Evolutionary conservation across 2,113 vertebrate species (phyloP).

Genomic region (Python bivittatus): DNA sequence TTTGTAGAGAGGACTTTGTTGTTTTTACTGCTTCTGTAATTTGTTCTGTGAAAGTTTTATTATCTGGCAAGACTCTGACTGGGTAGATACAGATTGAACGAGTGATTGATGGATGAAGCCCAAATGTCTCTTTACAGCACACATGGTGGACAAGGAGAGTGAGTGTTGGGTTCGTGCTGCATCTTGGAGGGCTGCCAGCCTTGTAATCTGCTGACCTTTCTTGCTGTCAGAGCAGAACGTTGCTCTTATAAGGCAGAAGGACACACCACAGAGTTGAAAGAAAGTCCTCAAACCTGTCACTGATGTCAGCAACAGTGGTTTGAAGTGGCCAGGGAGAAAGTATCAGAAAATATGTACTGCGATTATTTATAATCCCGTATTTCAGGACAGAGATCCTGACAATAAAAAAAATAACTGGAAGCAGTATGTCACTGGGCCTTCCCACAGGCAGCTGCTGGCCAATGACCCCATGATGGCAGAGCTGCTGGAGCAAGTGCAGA

Average conservation of each 20-base stretch:
- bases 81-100: neutral
- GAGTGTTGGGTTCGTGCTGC: conserved; percentile 49
- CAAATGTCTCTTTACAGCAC: neutral
- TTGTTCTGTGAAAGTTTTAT: neutral
- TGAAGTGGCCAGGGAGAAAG: neutral
- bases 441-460: no score
- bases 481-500: no score
- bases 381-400: neutral
- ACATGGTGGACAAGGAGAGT: neutral
- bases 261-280: neutral
- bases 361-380: neutral
- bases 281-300: neutral
- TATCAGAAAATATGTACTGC: neutral
- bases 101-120: neutral
- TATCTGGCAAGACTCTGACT: neutral
- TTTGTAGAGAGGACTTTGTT: no score
- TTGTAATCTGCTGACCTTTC: conserved; percentile 49
- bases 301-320: no score
- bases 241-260: conserved; percentile 48
- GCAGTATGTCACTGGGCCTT: no score
- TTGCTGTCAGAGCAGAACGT: conserved; percentile 55
- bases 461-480: no score
- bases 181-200: conserved; percentile 60
- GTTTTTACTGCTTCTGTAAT: no score
- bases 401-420: neutral